Conservation (phyloP, 2,113 vertebrate genomes). For the Callionymus lyra region DNA sequence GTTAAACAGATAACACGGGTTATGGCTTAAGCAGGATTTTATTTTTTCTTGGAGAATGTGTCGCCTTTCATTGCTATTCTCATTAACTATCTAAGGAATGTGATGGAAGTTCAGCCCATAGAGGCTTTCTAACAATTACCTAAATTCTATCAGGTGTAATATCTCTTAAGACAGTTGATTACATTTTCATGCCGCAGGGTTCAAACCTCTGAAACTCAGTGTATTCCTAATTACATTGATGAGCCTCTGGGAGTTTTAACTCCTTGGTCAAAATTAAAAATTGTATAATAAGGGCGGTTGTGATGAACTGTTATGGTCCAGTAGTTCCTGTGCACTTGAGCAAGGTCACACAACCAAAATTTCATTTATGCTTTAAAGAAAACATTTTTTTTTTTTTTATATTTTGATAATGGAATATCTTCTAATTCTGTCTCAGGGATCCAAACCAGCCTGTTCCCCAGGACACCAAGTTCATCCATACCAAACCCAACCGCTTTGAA, state of each 20-base stretch:
- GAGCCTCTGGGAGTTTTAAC: constrained; percentile 24
- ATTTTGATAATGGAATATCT: neutral
- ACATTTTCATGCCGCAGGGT: constrained; percentile 26
- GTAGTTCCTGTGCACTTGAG: constrained; percentile 1
- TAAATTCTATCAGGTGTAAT: constrained; percentile 26
- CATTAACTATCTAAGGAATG: too few relatives aligned
- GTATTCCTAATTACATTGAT: constrained; percentile 35
- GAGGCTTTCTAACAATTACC: constrained; percentile 26
- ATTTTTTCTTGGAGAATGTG: too few relatives aligned
- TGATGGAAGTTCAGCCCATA: too few relatives aligned
- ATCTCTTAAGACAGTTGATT: constrained; percentile 31
- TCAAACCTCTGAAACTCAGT: constrained; percentile 16
- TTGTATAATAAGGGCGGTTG: constrained; percentile 21
- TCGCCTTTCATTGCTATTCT: too few relatives aligned
- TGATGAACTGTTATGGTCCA: constrained; percentile 4
- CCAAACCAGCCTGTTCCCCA: constrained; percentile 97
- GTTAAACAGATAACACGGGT: too few relatives aligned
- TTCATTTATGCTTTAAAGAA: too few relatives aligned
- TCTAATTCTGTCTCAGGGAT: constrained; percentile 67
- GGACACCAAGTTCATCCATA: constrained; percentile 98
- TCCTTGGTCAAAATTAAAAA: constrained; percentile 25
- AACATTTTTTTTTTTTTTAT: too few relatives aligned
- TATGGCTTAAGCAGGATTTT: too few relatives aligned
- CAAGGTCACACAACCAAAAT: neutral
- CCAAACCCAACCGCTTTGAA: constrained; percentile 97